Evolutionary conservation across 2,888 invertebrate genomes (phyloP), one percentile per base, ranked within the genome.

Genomic region (Eristalis arbustorum): DNA sequence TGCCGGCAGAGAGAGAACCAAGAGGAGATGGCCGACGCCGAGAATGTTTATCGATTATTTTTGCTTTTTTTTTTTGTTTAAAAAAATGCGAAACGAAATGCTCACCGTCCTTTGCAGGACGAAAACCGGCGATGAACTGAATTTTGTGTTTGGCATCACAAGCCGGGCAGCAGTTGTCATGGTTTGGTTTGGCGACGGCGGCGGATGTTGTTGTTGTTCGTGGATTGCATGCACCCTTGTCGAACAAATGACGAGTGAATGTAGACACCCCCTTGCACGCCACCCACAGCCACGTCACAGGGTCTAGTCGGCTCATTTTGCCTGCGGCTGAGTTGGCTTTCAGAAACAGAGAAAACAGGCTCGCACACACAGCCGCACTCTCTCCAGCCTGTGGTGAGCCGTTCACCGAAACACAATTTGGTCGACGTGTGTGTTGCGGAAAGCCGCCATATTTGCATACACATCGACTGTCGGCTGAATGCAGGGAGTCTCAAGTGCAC

Each of bases 381-480:
- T 49, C 49, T 18, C 18, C 49, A 23, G 71, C 37, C 56, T 73
- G 82, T 71, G 78, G 74, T 67, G 28, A 23, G 40, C 56, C 81
- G 74, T 22, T 71, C 42, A 40, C 40, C 77, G 67, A 62, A 72
- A 68, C 57, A 82, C 69, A 78, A 78, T 79, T 79, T 59, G 79
- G 75, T 79, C 59, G 67, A 42, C 56, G 62, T 72, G 72, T 87
- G 75, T 67, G 59, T 25, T 87, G 75, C 56, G 75, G 87, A 83
- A 87, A 87, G 83, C 78, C 82, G 79, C 87, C 79, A 83, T 83
- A 79, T 87, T 87, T 87, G 83, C 87, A 83, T 83, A 87, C 78
- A 83, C 63, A 49, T 18, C 61, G 68, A 66, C 34, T 66, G 3
- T n/a, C 62, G 71, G 62, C 40, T 73, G 66, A 67, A 82, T 82